phyloP scores from a whole-genome alignment of 2,888 invertebrate species.

The Rhamnusium bicolor region DNA sequence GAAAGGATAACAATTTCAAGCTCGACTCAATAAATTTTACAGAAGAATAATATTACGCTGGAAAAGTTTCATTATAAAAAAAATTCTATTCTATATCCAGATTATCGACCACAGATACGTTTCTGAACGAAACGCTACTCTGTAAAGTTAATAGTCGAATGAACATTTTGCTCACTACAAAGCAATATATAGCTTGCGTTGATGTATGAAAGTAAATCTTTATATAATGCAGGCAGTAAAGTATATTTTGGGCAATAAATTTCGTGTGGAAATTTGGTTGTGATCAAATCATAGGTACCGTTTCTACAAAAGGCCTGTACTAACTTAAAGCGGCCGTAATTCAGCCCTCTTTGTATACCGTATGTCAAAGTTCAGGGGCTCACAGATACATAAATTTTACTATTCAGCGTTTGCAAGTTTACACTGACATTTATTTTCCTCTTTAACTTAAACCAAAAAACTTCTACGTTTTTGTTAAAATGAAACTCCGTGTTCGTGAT shows the following conservation, averaged over 20 bases:
- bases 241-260: constrained; percentile 47
- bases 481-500: neutral
- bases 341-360: constrained; percentile 43
- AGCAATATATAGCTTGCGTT: constrained; percentile 12
- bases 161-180: constrained; percentile 1
- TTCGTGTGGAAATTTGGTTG: constrained; percentile 36
- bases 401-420: constrained; percentile 33
- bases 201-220: constrained; percentile 39
- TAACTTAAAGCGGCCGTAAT: constrained; percentile 41
- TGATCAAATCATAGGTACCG: constrained; percentile 51
- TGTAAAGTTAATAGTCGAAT: constrained; percentile 26
- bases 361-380: constrained; percentile 41
- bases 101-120: neutral
- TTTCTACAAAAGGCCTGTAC: constrained; percentile 45
- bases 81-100: neutral
- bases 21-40: neutral
- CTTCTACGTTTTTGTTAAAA: neutral
- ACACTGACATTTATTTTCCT: constrained; percentile 43
- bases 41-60: neutral
- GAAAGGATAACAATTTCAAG: neutral
- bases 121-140: constrained; percentile 29
- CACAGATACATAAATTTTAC: constrained; percentile 45
- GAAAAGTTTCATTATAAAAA: neutral
- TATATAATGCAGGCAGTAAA: constrained; percentile 47
- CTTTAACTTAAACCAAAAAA: constrained; percentile 6